Conservation (phyloP, 2,888 invertebrate species). For the Xestobium rufovillosum region DNA sequence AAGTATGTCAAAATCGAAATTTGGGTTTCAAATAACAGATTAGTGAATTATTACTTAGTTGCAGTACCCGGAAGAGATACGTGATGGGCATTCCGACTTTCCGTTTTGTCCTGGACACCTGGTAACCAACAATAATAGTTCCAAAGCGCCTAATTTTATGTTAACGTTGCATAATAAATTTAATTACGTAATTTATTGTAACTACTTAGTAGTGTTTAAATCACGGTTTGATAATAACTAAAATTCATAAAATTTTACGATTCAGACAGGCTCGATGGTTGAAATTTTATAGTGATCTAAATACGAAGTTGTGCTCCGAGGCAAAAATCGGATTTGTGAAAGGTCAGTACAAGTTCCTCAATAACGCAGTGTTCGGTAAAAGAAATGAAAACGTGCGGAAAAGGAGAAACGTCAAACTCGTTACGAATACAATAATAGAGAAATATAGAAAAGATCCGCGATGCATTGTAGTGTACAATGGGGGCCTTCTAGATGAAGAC, state of each 20-base stretch:
- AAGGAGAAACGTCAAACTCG: slow-evolving; percentile 31
- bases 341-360: slow-evolving; percentile 18
- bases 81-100: slow-evolving; percentile 30
- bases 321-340: slow-evolving; percentile 18
- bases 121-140: slow-evolving; percentile 16
- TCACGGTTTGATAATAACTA: slow-evolving; percentile 29
- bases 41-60: too few relatives aligned
- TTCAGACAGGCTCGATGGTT: slow-evolving; percentile 36
- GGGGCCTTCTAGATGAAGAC: too few relatives aligned
- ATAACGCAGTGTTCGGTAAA: slow-evolving; percentile 30
- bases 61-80: slow-evolving; percentile 35
- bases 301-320: slow-evolving; percentile 30
- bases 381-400: slow-evolving; percentile 40
- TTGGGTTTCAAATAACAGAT: too few relatives aligned
- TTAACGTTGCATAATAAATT: slow-evolving; percentile 25
- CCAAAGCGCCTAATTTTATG: slow-evolving; percentile 21
- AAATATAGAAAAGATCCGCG: too few relatives aligned
- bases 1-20: too few relatives aligned
- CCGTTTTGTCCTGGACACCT: slow-evolving; percentile 25
- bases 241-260: slow-evolving; percentile 29
- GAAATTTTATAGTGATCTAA: slow-evolving; percentile 34
- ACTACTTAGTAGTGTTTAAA: slow-evolving; percentile 26
- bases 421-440: too few relatives aligned
- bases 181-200: slow-evolving; percentile 28
- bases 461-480: too few relatives aligned